Percentiles rank a stretch among this genome's conserved stretches.
Conservation (phyloP, 2,113 vertebrate species). For the Tychaedon coryphoeus region DNA sequence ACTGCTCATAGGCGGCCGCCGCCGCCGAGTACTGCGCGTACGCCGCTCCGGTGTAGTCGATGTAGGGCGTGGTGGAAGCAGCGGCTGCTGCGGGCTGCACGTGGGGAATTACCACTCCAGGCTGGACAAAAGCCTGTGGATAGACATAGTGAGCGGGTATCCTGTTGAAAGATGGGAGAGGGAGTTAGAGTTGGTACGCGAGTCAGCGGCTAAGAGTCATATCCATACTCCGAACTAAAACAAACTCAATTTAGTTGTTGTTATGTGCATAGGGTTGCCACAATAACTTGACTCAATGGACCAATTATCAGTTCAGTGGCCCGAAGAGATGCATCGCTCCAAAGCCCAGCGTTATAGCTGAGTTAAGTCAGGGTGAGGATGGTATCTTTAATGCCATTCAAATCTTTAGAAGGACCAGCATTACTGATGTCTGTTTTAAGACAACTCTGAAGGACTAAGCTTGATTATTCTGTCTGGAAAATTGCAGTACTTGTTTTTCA, state of each 20-base stretch:
- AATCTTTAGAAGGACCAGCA: not conserved
- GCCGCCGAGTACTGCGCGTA: slow-evolving; percentile 90
- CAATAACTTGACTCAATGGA: slow-evolving; percentile 76
- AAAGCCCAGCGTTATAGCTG: not conserved
- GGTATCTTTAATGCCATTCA: not conserved
- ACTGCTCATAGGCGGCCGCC: slow-evolving; percentile 86
- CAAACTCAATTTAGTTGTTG: slow-evolving; percentile 88
- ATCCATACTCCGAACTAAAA: slow-evolving; percentile 60
- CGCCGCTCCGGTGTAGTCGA: slow-evolving; percentile 94
- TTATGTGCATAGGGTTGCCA: slow-evolving; percentile 96
- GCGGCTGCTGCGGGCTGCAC: slow-evolving; percentile 85
- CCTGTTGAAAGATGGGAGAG: slow-evolving; percentile 78
- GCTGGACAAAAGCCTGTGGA: slow-evolving; percentile 96
- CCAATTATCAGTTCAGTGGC: not conserved
- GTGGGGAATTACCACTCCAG: slow-evolving; percentile 94
- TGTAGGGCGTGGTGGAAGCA: slow-evolving; percentile 88
- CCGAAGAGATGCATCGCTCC: not conserved
- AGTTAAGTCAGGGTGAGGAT: not conserved
- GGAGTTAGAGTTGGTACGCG: slow-evolving; percentile 36
- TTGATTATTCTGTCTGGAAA: not conserved
- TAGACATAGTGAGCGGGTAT: slow-evolving; percentile 97
- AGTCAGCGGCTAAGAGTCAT: not conserved
- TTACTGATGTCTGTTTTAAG: not conserved
- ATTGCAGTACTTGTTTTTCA: not conserved
- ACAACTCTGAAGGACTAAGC: not conserved